Evolutionary conservation across 2,113 vertebrate species (phyloP).

Genomic region (Pachypanchax playfairii): DNA sequence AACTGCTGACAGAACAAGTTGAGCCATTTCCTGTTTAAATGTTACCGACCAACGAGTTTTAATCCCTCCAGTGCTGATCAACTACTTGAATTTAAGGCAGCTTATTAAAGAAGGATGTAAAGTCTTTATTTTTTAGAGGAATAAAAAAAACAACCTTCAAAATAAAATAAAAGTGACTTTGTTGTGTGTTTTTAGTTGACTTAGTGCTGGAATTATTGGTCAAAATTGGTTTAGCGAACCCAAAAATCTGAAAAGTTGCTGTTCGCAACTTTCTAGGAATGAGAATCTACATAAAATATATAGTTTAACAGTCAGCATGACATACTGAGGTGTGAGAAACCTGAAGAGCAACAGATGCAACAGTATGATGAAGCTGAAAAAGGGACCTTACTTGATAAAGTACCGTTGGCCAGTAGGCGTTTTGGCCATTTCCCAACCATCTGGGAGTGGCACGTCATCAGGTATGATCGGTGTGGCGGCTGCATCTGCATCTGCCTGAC

Average conservation of each 20-base stretch:
- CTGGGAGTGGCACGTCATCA: conserved; percentile 91
- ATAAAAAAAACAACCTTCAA: too few species aligned
- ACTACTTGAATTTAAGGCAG: not conserved
- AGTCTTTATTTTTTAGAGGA: too few species aligned
- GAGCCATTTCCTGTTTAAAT: conserved; percentile 26
- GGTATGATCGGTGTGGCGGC: conserved; percentile 82
- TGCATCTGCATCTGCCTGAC: conserved; percentile 82
- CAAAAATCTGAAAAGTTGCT: too few species aligned
- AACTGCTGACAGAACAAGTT: conserved; percentile 45
- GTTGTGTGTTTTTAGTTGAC: too few species aligned
- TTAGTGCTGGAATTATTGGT: not conserved
- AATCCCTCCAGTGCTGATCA: conserved; percentile 3
- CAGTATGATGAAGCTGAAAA: conserved; percentile 4
- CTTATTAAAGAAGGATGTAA: too few species aligned
- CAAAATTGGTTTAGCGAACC: too few species aligned
- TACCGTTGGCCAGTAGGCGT: conserved; percentile 94
- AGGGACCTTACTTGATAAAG: conserved; percentile 92
- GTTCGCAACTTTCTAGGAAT: too few species aligned
- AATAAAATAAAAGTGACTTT: too few species aligned
- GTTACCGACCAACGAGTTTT: conserved; percentile 13
- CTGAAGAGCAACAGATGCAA: conserved; percentile 29
- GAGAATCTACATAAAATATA: not conserved
- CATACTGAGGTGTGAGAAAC: conserved; percentile 3
- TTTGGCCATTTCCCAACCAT: conserved; percentile 98
- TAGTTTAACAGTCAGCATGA: not conserved